Percentiles rank a stretch among this genome's conserved stretches.
Evolutionary conservation across 1,140 invertebrate genomes (phyloP).

Genomic region (Macrotrachela quadricornifera): DNA sequence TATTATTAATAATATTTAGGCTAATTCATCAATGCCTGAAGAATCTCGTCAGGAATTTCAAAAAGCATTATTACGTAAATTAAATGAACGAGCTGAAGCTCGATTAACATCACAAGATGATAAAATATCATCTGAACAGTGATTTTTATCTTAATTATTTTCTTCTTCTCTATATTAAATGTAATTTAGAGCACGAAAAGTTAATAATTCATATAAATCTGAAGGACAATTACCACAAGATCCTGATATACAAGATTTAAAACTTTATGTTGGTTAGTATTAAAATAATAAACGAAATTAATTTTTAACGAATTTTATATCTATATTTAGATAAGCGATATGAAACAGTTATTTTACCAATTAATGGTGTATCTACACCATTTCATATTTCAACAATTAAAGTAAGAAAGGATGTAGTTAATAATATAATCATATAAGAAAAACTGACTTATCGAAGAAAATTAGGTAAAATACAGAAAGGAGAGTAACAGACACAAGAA

Average conservation of each 20-base stretch:
- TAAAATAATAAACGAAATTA: not conserved
- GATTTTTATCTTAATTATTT: conserved; percentile 1
- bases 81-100: conserved; percentile 78
- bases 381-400: conserved; percentile 98
- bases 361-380: conserved; percentile 80
- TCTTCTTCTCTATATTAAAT: conserved; percentile 9
- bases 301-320: not conserved
- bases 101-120: conserved; percentile 58
- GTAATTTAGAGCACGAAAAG: conserved; percentile 47
- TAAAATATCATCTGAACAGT: conserved; percentile 55
- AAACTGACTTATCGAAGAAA: too few relatives aligned
- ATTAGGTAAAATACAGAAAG: too few relatives aligned
- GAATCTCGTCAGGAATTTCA: conserved; percentile 92
- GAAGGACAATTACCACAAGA: conserved; percentile 68
- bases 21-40: conserved; percentile 57
- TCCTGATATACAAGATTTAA: conserved; percentile 74
- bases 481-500: too few relatives aligned
- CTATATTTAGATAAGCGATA: conserved; percentile 62
- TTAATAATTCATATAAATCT: conserved; percentile 80
- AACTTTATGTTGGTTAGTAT: conserved; percentile 72
- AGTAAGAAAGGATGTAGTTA: conserved; percentile 34
- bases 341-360: conserved; percentile 83
- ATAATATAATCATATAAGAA: too few relatives aligned
- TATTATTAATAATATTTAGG: not conserved
- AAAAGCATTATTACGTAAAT: conserved; percentile 62